Evolutionary conservation across 92 coral and sea anemone species (phyloP), one percentile per base, ranked within the genome.

Genomic region (Zoanthus gigantus): DNA sequence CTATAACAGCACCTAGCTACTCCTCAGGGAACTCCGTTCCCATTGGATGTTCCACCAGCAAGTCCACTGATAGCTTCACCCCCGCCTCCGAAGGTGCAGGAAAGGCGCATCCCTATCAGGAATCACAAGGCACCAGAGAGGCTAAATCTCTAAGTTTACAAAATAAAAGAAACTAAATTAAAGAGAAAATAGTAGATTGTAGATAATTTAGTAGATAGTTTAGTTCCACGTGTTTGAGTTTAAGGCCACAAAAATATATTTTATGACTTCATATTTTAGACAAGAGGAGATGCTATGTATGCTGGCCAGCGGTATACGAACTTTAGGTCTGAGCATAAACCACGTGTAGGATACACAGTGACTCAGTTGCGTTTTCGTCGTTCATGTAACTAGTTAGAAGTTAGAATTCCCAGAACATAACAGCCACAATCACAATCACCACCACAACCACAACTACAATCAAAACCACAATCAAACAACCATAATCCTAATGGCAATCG

Each of bases 51-150:
- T 45, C 18, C 78, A 57, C 57, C 57, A 47, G 78, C 58, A 47
- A 45, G 54, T 47, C 78, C 78, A 47, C 58, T 44, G 78, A 15
- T 12, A 45, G 78, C 78, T 45, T 45, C 30, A 74, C 18, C 28
- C 57, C 15, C 58, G 58, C 78, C 29, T 28, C 78, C 58, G 46
- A 47, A 45, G 18, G 78, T 74, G 31, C 58, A 47, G 58, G 78
- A 74, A 47, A 74, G 78, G 16, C 32, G 78, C 58, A 44, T 44
- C 58, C 58, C 78, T 48, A 45, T 45, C 78, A 74, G 78, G 18
- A 74, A 12, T 45, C 29, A 54, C 30, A 74, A 47, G 58, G 78
- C 78, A 45, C 78, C 78, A 29, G 58, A 74, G 78, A 74, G 46
- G 46, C 78, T 74, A 14, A 47, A 74, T 58, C 78, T 74, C 58